phyloP scores from a whole-genome alignment of 2,113 vertebrate species.

The Platysternon megacephalum region DNA sequence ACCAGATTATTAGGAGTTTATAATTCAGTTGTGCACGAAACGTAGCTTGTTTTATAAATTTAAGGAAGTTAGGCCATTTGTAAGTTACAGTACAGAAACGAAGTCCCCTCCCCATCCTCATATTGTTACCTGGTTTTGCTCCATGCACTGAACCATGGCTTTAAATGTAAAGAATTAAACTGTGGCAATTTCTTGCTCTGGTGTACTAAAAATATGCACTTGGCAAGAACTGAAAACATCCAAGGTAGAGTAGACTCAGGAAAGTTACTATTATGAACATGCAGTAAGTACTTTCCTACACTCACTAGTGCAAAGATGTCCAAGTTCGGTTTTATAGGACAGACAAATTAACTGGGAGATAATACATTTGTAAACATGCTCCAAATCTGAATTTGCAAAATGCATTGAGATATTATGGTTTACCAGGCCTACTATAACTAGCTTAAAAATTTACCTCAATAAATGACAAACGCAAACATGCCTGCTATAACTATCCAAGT shows the following conservation, averaged over 20 bases:
- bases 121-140: neutral
- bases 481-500: neutral
- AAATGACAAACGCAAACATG: neutral
- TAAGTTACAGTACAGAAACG: neutral
- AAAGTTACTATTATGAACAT: neutral
- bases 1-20: rapidly evolving
- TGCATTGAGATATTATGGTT: neutral
- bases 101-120: neutral
- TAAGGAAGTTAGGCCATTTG: neutral
- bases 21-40: neutral
- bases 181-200: neutral
- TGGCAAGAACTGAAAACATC: neutral
- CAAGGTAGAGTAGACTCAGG: neutral
- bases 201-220: neutral
- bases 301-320: neutral
- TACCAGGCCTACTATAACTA: neutral
- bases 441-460: neutral
- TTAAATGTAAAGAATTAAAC: neutral
- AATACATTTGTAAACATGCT: neutral
- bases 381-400: neutral
- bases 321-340: neutral
- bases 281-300: neutral
- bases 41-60: neutral
- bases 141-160: neutral
- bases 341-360: neutral